phyloP scores from a whole-genome alignment of 2,113 vertebrate genomes.

The Sander vitreus region DNA sequence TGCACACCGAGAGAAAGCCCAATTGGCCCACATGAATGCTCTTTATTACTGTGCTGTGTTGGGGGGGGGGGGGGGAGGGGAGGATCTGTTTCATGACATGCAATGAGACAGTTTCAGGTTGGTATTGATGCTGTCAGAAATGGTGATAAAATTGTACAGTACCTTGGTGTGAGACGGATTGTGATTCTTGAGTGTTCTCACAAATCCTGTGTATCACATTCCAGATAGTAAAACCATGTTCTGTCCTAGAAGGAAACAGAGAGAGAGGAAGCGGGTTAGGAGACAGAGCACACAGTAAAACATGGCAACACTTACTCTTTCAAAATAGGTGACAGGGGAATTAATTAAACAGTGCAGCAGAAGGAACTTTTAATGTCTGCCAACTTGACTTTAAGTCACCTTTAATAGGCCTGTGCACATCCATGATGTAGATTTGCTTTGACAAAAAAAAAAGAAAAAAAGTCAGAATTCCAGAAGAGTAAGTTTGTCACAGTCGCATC shows the following conservation, averaged over 20 bases:
- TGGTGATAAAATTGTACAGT: constrained; percentile 31
- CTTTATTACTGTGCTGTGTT: constrained; percentile 58
- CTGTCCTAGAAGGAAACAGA: constrained; percentile 56
- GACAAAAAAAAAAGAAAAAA: background rate
- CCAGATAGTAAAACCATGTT: constrained; percentile 60
- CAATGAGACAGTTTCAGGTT: constrained; percentile 44
- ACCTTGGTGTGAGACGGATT: constrained; percentile 56
- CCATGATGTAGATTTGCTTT: constrained; percentile 1
- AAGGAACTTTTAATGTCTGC: constrained; percentile 24
- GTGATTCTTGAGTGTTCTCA: constrained; percentile 39
- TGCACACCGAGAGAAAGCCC: constrained; percentile 63
- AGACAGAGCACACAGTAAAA: constrained; percentile 6
- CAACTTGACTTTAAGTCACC: constrained; percentile 26
- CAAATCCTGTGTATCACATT: constrained; percentile 72
- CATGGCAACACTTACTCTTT: constrained; percentile 1
- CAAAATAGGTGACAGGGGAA: constrained; percentile 18
- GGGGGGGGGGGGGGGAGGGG: too few species aligned
- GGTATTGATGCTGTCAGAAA: background rate
- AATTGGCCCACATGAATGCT: constrained; percentile 64
- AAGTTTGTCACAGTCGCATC: constrained; percentile 15
- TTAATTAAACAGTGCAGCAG: constrained; percentile 37
- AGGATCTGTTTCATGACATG: constrained; percentile 46
- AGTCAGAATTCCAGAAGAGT: constrained; percentile 23
- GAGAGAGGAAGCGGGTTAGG: constrained; percentile 48
- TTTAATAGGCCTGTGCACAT: background rate